These are phyloP conservation scores for Anomalospiza imberbis DNA, from an alignment of 2,797 vertebrate genomes.

Conservation along the genomic window DNA sequence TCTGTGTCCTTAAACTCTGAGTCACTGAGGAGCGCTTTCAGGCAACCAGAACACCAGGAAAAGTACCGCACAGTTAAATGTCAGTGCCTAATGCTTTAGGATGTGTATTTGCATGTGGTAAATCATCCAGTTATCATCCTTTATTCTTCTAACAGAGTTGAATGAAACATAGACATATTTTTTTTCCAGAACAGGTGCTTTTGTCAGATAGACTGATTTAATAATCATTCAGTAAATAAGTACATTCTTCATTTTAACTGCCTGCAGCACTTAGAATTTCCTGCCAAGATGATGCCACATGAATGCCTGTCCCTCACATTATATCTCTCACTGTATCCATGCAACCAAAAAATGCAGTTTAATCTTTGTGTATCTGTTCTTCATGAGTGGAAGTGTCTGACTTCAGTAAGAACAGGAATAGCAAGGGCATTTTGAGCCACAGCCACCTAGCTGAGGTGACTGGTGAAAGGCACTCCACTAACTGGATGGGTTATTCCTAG, in stretches of 20 bases:
- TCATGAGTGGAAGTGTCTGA: neutral
- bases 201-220: neutral
- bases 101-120: neutral
- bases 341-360: neutral
- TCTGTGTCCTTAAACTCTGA: neutral
- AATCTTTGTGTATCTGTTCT: neutral
- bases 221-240: neutral
- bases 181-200: neutral
- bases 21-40: neutral
- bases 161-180: neutral
- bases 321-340: neutral
- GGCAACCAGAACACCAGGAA: neutral
- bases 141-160: neutral
- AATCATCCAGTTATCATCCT: neutral
- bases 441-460: neutral
- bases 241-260: neutral
- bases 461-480: neutral
- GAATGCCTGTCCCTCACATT: neutral
- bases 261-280: neutral
- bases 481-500: neutral
- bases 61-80: neutral
- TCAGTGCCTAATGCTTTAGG: neutral
- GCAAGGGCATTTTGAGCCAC: neutral
- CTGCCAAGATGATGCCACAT: neutral
- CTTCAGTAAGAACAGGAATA: neutral